These are phyloP conservation scores for Canis aureus DNA, from an alignment of 2,113 vertebrate genomes.

Conservation along the genomic window DNA sequence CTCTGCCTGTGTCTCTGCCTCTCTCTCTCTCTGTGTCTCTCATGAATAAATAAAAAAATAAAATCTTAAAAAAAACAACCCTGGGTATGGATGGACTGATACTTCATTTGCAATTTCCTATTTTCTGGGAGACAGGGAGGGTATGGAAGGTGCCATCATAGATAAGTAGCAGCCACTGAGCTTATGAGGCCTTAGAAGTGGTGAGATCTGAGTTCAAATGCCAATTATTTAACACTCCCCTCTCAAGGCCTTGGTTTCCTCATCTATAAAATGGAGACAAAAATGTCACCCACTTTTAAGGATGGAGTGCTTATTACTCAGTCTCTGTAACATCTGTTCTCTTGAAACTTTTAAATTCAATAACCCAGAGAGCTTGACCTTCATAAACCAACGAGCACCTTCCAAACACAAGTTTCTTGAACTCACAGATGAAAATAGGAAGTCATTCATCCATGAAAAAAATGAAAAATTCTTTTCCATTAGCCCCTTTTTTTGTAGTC, in stretches of 20 bases:
- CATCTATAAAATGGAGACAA: not conserved
- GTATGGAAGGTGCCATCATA: not conserved
- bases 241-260: not conserved
- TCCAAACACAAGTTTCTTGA: constrained; percentile 1
- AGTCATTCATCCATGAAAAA: not conserved
- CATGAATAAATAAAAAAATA: not conserved
- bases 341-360: not conserved
- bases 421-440: not conserved
- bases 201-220: not conserved
- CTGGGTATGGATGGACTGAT: not conserved
- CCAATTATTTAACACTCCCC: not conserved
- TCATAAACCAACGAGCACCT: not conserved
- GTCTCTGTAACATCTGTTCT: not conserved
- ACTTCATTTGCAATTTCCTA: not conserved
- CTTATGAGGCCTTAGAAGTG: not conserved
- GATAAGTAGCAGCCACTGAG: not conserved
- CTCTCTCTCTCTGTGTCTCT: no score
- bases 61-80: not conserved
- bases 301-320: not conserved
- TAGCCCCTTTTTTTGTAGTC: not conserved
- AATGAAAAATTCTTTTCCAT: constrained; percentile 8
- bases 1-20: no score
- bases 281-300: not conserved
- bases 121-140: not conserved
- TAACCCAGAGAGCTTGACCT: not conserved